phyloP scores from a whole-genome alignment of 2,888 invertebrate genomes.

The Salpingus planirostris region DNA sequence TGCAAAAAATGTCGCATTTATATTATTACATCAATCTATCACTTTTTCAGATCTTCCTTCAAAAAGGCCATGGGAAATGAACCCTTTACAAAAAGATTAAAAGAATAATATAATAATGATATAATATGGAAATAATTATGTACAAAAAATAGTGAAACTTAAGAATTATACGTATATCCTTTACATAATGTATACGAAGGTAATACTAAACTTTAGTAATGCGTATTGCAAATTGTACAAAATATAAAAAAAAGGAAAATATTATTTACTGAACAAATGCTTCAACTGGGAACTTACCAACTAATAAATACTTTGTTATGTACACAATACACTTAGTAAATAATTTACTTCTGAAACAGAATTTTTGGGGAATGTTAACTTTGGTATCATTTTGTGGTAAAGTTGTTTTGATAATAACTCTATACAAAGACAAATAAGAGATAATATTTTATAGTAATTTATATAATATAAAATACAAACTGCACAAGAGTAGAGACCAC shows the following conservation, averaged over 20 bases:
- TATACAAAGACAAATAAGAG: conserved; percentile 15
- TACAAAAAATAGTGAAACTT: no score
- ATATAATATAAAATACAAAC: conserved; percentile 7
- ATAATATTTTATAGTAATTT: no score
- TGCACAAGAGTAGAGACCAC: no score
- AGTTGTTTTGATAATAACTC: conserved; percentile 24
- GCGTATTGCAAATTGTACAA: conserved; percentile 26
- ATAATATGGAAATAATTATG: no score
- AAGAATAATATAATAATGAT: conserved; percentile 3
- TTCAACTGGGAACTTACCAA: conserved; percentile 21
- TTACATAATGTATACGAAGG: conserved; percentile 11
- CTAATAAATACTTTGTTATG: conserved; percentile 40
- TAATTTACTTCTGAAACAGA: conserved; percentile 37
- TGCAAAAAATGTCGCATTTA: no score
- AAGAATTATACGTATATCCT: no score
- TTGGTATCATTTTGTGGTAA: conserved; percentile 53
- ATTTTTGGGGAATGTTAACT: conserved; percentile 63
- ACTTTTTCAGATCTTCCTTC: no score
- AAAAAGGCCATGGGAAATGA: conserved; percentile 13
- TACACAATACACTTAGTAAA: conserved; percentile 37
- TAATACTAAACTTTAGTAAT: conserved; percentile 25
- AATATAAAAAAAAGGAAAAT: conserved; percentile 20
- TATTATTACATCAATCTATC: no score
- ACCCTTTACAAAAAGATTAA: conserved; percentile 4
- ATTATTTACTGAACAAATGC: conserved; percentile 22